phyloP scores from a whole-genome alignment of 2,888 invertebrate species.

The Cantharis flavilabris region DNA sequence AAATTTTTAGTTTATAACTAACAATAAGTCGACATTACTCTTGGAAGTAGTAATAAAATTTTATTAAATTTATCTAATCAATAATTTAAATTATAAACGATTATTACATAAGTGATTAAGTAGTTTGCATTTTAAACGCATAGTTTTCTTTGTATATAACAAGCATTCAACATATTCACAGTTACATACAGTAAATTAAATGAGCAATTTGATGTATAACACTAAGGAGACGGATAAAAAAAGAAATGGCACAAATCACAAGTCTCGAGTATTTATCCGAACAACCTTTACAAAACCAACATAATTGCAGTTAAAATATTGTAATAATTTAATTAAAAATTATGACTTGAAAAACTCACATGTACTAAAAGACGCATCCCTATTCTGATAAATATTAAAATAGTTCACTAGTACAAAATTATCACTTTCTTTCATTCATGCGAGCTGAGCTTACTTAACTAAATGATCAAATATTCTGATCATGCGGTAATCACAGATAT shows the following conservation, averaged over 20 bases:
- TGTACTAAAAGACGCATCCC: constrained; percentile 47
- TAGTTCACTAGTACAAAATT: constrained; percentile 56
- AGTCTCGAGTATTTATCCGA: background rate
- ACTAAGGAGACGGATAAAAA: background rate
- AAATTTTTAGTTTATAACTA: background rate
- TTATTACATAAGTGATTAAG: constrained; percentile 12
- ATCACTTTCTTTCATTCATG: constrained; percentile 55
- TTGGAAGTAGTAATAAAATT: background rate
- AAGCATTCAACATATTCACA: constrained; percentile 26
- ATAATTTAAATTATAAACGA: constrained; percentile 11
- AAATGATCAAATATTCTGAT: constrained; percentile 53
- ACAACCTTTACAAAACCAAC: background rate
- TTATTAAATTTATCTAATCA: constrained; percentile 7
- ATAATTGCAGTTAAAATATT: constrained; percentile 13
- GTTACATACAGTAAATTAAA: constrained; percentile 19
- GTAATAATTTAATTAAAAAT: constrained; percentile 33
- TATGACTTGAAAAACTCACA: constrained; percentile 53
- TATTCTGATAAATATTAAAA: constrained; percentile 54
- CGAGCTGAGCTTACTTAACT: constrained; percentile 53
- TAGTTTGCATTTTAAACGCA: constrained; percentile 17
- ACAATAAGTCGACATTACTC: background rate
- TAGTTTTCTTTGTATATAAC: constrained; percentile 11
- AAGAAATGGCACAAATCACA: background rate
- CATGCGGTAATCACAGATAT: constrained; percentile 58
- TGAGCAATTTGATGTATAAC: constrained; percentile 12